These are phyloP conservation scores for Pao palembangensis DNA, from an alignment of 2,113 vertebrate genomes.

Conservation along the genomic window DNA sequence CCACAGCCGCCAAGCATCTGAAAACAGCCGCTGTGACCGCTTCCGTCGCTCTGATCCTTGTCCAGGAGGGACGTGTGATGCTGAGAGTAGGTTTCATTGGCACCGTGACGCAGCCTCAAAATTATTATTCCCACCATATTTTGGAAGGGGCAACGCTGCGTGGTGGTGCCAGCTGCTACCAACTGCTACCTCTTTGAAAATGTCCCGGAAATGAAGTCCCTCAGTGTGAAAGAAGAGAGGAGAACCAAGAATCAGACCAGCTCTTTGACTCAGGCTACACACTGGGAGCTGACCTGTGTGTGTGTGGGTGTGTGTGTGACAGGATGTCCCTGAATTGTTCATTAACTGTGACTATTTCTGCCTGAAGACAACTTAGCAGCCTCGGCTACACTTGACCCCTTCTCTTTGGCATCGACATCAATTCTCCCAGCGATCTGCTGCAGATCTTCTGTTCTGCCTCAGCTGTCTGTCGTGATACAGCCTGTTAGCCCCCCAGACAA, in stretches of 20 bases:
- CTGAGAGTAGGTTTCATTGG: slow-evolving; percentile 30
- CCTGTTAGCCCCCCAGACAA: slow-evolving; percentile 45
- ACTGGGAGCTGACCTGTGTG: slow-evolving; percentile 32
- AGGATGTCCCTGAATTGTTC: slow-evolving; percentile 11
- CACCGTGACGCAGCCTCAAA: slow-evolving; percentile 6
- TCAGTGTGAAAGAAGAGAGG: background rate
- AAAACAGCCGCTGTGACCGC: slow-evolving; percentile 43
- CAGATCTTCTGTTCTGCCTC: slow-evolving; percentile 47
- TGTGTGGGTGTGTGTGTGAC: background rate
- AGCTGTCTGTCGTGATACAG: slow-evolving; percentile 58
- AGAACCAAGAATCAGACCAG: slow-evolving; percentile 1
- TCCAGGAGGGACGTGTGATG: slow-evolving; percentile 56
- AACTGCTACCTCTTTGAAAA: slow-evolving; percentile 55
- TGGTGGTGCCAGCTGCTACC: slow-evolving; percentile 47
- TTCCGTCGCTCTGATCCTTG: slow-evolving; percentile 43
- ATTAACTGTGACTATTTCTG: slow-evolving; percentile 45
- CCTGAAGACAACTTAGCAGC: slow-evolving; percentile 46
- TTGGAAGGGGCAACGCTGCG: slow-evolving; percentile 24
- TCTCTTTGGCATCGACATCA: slow-evolving; percentile 43
- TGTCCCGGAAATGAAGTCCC: slow-evolving; percentile 50
- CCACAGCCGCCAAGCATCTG: slow-evolving; percentile 16
- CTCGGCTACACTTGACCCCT: slow-evolving; percentile 37
- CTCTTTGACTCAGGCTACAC: slow-evolving; percentile 37
- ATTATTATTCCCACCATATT: slow-evolving; percentile 36
- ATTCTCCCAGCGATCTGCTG: slow-evolving; percentile 33